These are phyloP conservation scores for Sebastes vulpes DNA, from an alignment of 2,797 vertebrate genomes.

Conservation along the genomic window DNA sequence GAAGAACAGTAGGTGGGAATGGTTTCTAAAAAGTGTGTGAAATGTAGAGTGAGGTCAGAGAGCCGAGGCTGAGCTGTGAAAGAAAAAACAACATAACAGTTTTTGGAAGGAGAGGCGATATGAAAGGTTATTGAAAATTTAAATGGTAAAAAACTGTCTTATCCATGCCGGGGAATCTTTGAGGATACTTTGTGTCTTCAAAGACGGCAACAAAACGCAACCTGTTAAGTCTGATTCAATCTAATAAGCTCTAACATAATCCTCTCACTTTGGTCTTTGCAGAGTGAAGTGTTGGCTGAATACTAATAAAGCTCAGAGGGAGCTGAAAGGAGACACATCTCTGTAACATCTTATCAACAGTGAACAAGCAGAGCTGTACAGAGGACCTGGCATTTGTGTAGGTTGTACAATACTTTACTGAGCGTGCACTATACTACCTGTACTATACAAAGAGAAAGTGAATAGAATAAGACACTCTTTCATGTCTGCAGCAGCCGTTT, in stretches of 20 bases:
- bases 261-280: constrained; percentile 18
- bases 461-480: not conserved
- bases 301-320: constrained; percentile 16
- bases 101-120: constrained; percentile 32
- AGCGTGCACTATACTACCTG: not conserved
- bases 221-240: constrained; percentile 51
- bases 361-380: not conserved
- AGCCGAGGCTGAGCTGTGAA: constrained; percentile 3
- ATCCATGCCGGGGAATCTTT: constrained; percentile 13
- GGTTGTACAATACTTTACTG: not conserved
- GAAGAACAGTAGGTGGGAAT: constrained; percentile 7
- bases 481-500: not conserved
- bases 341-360: not conserved
- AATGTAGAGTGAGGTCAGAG: constrained; percentile 37
- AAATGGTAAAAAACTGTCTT: constrained; percentile 7
- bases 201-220: constrained; percentile 39
- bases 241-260: constrained; percentile 52
- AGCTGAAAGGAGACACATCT: not conserved
- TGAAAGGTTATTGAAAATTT: constrained; percentile 25
- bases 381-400: not conserved
- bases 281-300: constrained; percentile 23
- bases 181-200: constrained; percentile 24
- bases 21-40: constrained; percentile 6
- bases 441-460: not conserved
- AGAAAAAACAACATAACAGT: not conserved